Conservation (phyloP, 64 coral and sea anemone species). For the Cladopsammia gracilis region DNA sequence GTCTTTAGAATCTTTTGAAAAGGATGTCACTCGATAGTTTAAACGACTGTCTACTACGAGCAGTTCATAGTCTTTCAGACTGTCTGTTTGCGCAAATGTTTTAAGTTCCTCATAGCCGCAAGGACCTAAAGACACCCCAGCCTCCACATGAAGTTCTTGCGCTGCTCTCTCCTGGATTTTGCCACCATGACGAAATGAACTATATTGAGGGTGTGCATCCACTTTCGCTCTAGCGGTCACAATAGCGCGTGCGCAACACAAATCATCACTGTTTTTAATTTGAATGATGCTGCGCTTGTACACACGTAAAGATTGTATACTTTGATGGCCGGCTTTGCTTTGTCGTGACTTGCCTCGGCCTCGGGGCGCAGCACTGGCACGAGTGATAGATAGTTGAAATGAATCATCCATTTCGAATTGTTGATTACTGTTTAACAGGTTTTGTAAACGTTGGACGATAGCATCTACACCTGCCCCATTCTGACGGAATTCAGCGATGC, state of each 20-base stretch:
- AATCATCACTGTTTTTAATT: constrained; percentile 11
- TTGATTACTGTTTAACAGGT: background rate
- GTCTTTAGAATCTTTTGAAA: no score
- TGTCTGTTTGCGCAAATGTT: background rate
- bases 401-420: constrained; percentile 5
- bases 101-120: background rate
- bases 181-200: background rate
- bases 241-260: constrained; percentile 49
- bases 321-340: no score
- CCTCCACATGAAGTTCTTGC: background rate
- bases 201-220: background rate
- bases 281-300: background rate
- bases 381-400: background rate
- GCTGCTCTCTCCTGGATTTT: background rate
- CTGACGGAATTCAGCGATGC: no score
- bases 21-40: no score
- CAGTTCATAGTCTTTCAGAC: background rate
- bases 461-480: no score
- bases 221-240: constrained; percentile 22
- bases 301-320: no score
- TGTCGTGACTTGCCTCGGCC: background rate
- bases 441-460: background rate
- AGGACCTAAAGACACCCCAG: background rate
- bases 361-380: background rate
- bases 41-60: background rate